Evolutionary conservation across 1,140 invertebrate species (phyloP).

Genomic region (Papilio aristodemus): DNA sequence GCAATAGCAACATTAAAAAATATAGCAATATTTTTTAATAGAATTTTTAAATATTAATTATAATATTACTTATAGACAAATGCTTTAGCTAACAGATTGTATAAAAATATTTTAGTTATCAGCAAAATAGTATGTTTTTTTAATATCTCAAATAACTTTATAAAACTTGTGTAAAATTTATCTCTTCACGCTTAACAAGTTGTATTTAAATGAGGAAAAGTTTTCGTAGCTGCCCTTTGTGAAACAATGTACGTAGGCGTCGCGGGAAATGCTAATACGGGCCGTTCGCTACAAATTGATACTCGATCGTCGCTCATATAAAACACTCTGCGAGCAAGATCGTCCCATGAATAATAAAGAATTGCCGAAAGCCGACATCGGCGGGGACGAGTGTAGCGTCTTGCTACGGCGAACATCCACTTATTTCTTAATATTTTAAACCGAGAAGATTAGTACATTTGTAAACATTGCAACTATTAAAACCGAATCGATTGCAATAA

Average conservation of each 20-base stretch:
- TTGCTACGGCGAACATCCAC: conserved; percentile 48
- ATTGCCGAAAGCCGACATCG: conserved; percentile 61
- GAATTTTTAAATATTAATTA: neutral
- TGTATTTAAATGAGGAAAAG: conserved; percentile 31
- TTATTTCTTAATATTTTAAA: neutral
- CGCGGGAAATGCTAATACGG: conserved; percentile 70
- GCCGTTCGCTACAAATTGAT: conserved; percentile 76
- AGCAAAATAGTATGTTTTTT: neutral
- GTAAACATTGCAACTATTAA: neutral
- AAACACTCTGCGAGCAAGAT: conserved; percentile 75
- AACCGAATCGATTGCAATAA: no score
- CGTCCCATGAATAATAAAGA: conserved; percentile 79
- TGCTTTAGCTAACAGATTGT: no score
- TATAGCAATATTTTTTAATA: neutral
- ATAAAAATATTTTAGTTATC: no score
- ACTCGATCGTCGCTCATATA: conserved; percentile 80
- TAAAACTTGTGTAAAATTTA: conserved; percentile 38
- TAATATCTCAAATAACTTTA: conserved; percentile 7
- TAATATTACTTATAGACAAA: neutral
- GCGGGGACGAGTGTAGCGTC: conserved; percentile 37
- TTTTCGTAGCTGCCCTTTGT: conserved; percentile 37
- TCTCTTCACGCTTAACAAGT: conserved; percentile 28
- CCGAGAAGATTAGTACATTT: neutral
- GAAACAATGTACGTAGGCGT: conserved; percentile 70
- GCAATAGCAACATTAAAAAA: no score